Base-by-base conservation (phyloP, 2,113 vertebrate species). In the Penelope pileata region DNA sequence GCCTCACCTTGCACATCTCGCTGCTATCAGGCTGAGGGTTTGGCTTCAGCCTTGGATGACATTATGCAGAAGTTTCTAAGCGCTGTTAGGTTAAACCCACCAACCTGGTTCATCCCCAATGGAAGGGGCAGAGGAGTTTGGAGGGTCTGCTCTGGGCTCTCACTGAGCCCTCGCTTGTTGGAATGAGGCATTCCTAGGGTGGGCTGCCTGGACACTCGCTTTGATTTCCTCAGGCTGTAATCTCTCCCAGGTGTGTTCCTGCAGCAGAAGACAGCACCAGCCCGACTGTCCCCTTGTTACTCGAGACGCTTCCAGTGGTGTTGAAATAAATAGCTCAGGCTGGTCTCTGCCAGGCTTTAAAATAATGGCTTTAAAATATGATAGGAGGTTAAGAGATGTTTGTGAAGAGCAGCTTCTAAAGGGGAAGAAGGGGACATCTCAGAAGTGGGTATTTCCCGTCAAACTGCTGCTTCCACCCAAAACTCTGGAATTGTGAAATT, bases 201-300 rank as follows among this genome's bases (percentile, higher is more conserved):
- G 42, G 59, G 30, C 26, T 74, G 51, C n/a, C 80, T 75, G 72
- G 56, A 11, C 64, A 43, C 69, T 59, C 91, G 53, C 73, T 93
- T 81, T 29, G n/a, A 6, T 60, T 82, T 85, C 73, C 32, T 74
- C 36, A 38, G 50, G n/a, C 80, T 83, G 36, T 88, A 92, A 85
- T 91, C 66, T 88, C 60, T 91, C 62, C 67, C 90, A 92, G 75
- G 84, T 95, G 83, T 21, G 1, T 11, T 66, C 64, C 66, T 92
- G 75, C 66, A 75, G 70, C 75, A 88, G 87, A 16, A 76, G 82
- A 90, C 76, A 63, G 66, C 21, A 5, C 69, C 16, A 47, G 74
- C 56, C 70, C 7, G 1, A 48, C 54, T 1, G 0, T 95, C 64
- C 75, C 72, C 83, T 64, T 48, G 27, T 50, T 78, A 60, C 79